phyloP scores from a whole-genome alignment of 2,113 vertebrate genomes.

The Mastomys coucha region DNA sequence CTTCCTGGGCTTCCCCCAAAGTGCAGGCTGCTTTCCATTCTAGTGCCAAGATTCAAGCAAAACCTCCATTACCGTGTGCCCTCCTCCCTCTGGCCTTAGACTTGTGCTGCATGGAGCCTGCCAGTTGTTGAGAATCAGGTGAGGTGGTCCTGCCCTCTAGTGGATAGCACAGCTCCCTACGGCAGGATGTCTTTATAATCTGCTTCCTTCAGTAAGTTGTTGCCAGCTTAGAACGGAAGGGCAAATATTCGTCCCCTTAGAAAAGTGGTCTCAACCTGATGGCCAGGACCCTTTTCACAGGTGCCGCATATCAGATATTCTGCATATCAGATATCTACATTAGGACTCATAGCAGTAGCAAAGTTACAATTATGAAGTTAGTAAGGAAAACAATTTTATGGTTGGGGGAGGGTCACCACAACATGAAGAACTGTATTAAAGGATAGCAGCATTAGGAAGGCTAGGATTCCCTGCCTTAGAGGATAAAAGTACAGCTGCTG shows the following conservation, averaged over 20 bases:
- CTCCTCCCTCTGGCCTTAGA: not conserved
- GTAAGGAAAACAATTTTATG: not conserved
- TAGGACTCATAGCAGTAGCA: not conserved
- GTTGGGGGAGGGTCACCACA: too few species aligned
- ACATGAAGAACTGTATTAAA: not conserved
- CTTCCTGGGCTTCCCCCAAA: not conserved
- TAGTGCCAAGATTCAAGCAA: not conserved
- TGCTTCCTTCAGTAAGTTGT: not conserved
- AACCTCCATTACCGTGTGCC: accelerated
- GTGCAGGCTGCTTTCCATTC: not conserved
- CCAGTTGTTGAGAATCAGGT: accelerated
- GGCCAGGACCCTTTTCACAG: not conserved
- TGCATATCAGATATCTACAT: not conserved
- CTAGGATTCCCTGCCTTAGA: not conserved
- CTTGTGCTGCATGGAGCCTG: accelerated
- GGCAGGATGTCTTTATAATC: not conserved
- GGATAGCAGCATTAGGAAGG: not conserved
- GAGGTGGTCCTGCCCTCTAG: not conserved
- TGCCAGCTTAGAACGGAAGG: not conserved
- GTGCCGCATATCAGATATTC: not conserved
- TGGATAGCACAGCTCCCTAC: not conserved
- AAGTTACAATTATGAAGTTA: not conserved
- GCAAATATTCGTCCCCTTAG: not conserved
- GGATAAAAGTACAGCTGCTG: not conserved
- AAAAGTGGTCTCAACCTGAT: not conserved